Conservation (phyloP, 2,113 vertebrate genomes). For the Myotis brandtii region DNA sequence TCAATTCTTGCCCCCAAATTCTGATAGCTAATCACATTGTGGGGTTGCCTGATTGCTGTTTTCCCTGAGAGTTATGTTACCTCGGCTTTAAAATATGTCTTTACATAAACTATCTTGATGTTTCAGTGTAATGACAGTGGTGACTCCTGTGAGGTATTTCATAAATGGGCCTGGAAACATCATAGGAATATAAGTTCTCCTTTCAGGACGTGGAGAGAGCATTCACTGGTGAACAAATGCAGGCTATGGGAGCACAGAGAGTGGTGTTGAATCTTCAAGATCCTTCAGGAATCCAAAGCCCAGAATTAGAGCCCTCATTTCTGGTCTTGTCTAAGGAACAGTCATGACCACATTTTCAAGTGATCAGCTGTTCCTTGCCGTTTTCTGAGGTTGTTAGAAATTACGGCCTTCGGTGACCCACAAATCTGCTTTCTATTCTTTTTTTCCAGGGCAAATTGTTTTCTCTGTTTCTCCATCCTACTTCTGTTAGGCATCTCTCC, state of each 20-base stretch:
- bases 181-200: neutral
- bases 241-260: neutral
- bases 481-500: neutral
- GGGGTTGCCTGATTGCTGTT: neutral
- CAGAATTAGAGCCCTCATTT: neutral
- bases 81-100: neutral
- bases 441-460: neutral
- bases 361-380: neutral
- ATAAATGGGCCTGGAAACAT: neutral
- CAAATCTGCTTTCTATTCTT: neutral
- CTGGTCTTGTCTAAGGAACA: neutral
- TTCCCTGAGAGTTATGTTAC: conserved; percentile 35
- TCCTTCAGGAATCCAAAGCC: neutral
- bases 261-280: neutral
- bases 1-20: neutral
- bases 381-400: neutral
- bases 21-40: neutral
- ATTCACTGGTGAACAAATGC: neutral
- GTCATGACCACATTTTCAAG: neutral
- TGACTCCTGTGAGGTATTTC: neutral
- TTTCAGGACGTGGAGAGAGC: neutral
- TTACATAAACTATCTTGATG: neutral
- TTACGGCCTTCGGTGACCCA: neutral
- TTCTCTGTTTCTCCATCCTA: neutral
- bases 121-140: neutral